A percentile compares a stretch with the other conserved stretches of the same genome.
These are phyloP conservation scores for Morone saxatilis DNA, from an alignment of 2,113 vertebrate genomes.

Conservation along the genomic window DNA sequence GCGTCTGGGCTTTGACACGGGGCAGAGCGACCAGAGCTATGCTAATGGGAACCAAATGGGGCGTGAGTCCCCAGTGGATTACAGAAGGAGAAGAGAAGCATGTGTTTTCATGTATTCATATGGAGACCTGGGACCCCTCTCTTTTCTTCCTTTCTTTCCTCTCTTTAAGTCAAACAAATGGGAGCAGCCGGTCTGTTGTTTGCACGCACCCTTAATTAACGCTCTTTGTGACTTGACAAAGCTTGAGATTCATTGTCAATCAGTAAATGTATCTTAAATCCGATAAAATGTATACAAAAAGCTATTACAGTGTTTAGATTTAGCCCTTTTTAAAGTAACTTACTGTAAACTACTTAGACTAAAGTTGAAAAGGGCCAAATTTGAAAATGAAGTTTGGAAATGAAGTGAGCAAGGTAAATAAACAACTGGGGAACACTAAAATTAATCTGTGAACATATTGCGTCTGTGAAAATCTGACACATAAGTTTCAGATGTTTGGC, in stretches of 20 bases:
- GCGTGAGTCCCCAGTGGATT: constrained; percentile 81
- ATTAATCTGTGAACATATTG: constrained; percentile 32
- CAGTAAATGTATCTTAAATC: constrained; percentile 19
- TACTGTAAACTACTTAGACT: constrained; percentile 37
- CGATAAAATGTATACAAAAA: constrained; percentile 29
- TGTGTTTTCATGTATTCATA: constrained; percentile 81
- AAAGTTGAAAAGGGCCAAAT: constrained; percentile 24
- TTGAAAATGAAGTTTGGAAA: constrained; percentile 40
- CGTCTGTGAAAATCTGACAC: constrained; percentile 43
- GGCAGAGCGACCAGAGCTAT: constrained; percentile 83
- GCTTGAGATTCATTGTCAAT: constrained; percentile 33
- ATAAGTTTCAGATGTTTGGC: constrained; percentile 63
- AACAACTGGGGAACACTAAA: constrained; percentile 39
- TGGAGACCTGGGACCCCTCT: constrained; percentile 67
- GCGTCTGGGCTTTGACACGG: constrained; percentile 79
- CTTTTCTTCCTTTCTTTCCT: constrained; percentile 47
- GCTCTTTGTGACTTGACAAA: constrained; percentile 26
- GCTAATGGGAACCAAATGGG: constrained; percentile 86
- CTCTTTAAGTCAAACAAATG: constrained; percentile 67
- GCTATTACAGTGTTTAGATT: constrained; percentile 37
- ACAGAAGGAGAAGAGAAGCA: constrained; percentile 82
- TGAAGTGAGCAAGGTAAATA: constrained; percentile 54
- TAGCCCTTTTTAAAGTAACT: constrained; percentile 37
- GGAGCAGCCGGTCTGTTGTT: constrained; percentile 58
- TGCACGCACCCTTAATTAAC: constrained; percentile 58